A percentile compares a stretch with the other conserved stretches of the same genome.
Conservation (phyloP, 2,888 invertebrate genomes). For the Heliconius erato region DNA sequence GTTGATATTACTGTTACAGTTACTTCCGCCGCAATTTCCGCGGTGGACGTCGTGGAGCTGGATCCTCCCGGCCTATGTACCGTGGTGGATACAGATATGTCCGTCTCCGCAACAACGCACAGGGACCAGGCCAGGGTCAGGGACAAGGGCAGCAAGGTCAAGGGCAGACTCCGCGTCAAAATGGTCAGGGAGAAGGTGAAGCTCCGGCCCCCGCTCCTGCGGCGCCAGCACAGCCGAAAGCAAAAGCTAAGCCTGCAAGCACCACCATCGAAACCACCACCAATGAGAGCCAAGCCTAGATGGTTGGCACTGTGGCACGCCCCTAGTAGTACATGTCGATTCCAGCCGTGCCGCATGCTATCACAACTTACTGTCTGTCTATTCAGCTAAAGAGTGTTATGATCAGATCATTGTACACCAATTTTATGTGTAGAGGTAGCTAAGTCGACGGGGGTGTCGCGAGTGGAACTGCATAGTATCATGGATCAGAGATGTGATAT, state of each 20-base stretch:
- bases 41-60: slow-evolving; percentile 85
- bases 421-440: slow-evolving; percentile 49
- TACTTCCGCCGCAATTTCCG: slow-evolving; percentile 92
- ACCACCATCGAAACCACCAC: slow-evolving; percentile 80
- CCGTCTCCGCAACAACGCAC: slow-evolving; percentile 74
- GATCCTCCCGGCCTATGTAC: slow-evolving; percentile 74
- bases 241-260: slow-evolving; percentile 71
- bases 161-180: slow-evolving; percentile 64
- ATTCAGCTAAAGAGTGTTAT: slow-evolving; percentile 73
- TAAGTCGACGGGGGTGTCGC: slow-evolving; percentile 63
- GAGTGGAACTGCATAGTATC: slow-evolving; percentile 78
- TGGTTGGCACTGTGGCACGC: slow-evolving; percentile 66
- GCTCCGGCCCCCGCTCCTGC: slow-evolving; percentile 62
- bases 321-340: slow-evolving; percentile 74
- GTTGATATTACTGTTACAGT: slow-evolving; percentile 67
- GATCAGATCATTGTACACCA: slow-evolving; percentile 49
- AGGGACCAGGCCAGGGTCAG: slow-evolving; percentile 58
- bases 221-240: slow-evolving; percentile 70
- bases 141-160: slow-evolving; percentile 58
- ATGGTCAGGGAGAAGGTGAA: slow-evolving; percentile 70
- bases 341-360: slow-evolving; percentile 68
- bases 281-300: slow-evolving; percentile 84
- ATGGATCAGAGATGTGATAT: slow-evolving; percentile 83
- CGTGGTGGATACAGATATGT: slow-evolving; percentile 77
- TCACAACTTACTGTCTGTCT: slow-evolving; percentile 50